Conservation (phyloP, 2,888 invertebrate genomes). For the Chrysopilus asiliformis region DNA sequence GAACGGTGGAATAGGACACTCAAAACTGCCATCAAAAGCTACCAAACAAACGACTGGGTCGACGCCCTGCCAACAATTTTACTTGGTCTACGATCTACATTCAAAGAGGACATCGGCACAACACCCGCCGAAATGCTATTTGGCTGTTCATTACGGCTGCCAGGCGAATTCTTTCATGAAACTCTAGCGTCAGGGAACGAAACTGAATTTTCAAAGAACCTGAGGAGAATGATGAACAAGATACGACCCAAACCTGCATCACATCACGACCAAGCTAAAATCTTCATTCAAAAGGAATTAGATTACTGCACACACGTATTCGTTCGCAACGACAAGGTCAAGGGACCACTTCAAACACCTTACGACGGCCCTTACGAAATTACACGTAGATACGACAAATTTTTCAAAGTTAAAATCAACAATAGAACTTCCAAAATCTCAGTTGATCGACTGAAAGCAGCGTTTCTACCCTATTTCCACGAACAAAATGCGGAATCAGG, state of each 20-base stretch:
- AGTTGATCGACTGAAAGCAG: no score
- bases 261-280: conserved; percentile 6
- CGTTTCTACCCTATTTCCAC: no score
- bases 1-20: conserved; percentile 6
- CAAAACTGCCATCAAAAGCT: not conserved
- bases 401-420: no score
- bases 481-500: no score
- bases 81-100: conserved; percentile 21
- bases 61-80: conserved; percentile 22
- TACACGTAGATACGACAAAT: no score
- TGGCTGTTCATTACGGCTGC: conserved; percentile 19
- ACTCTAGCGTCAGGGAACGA: conserved; percentile 4
- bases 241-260: conserved; percentile 4
- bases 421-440: no score
- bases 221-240: not conserved
- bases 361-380: conserved; percentile 18
- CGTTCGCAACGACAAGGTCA: conserved; percentile 8
- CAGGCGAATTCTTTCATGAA: conserved; percentile 11
- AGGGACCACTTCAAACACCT: conserved; percentile 5
- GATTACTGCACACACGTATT: conserved; percentile 8
- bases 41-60: conserved; percentile 17
- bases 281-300: conserved; percentile 9
- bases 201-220: conserved; percentile 6
- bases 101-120: conserved; percentile 21
- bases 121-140: conserved; percentile 23